phyloP scores from a whole-genome alignment of 2,113 vertebrate species.

The Hippocampus mohnikei region DNA sequence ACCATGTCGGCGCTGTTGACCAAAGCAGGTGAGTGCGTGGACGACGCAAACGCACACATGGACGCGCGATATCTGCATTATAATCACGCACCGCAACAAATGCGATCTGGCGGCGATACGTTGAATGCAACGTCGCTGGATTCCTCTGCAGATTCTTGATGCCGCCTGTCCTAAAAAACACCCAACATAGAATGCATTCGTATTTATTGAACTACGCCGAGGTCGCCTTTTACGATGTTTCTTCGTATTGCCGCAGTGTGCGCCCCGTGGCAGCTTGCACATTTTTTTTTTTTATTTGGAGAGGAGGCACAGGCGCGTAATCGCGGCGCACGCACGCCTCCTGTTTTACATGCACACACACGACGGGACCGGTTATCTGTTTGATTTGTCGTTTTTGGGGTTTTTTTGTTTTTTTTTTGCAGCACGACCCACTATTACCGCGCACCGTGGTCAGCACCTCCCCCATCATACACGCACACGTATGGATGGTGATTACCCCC shows the following conservation, averaged over 20 bases:
- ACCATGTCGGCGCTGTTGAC: constrained; percentile 80
- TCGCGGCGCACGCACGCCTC: constrained; percentile 25
- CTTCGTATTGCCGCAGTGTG: constrained; percentile 71
- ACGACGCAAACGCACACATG: not conserved
- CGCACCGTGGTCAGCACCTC: not conserved
- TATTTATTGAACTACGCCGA: not conserved
- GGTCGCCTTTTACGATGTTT: constrained; percentile 17
- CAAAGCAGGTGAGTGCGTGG: constrained; percentile 79
- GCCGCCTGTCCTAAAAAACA: not conserved
- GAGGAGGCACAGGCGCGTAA: constrained; percentile 28
- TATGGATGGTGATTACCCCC: no score
- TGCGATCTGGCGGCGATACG: not conserved
- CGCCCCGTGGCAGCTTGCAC: constrained; percentile 48
- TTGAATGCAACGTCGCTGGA: not conserved
- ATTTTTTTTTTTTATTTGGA: constrained; percentile 29
- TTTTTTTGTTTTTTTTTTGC: not conserved
- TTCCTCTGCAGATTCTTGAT: not conserved
- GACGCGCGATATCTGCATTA: constrained; percentile 56
- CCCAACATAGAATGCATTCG: no score
- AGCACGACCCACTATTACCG: not conserved
- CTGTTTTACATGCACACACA: constrained; percentile 17
- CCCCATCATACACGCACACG: not conserved
- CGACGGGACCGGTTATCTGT: not conserved
- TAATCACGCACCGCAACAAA: constrained; percentile 24
- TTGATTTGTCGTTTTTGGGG: not conserved